Evolutionary conservation across 2,797 vertebrate species (phyloP).

Genomic region (Craterocephalus amniculus): DNA sequence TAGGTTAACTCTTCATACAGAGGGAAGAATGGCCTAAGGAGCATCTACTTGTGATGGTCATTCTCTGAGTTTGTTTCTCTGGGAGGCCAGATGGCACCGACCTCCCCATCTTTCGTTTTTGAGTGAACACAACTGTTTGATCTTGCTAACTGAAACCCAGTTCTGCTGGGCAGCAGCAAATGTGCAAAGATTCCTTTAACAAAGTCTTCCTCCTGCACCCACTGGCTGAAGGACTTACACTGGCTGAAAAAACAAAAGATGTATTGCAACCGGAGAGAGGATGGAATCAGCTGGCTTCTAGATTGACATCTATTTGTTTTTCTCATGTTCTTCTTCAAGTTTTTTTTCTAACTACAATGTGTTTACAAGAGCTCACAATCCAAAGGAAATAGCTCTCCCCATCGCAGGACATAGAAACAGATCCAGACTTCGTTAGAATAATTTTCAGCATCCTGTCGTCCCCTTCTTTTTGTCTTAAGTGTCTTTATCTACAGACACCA

Average conservation of each 20-base stretch:
- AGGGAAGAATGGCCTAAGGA: constrained; percentile 32
- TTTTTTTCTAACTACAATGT: constrained; percentile 2
- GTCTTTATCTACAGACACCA: constrained; percentile 72
- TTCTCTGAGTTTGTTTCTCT: constrained; percentile 34
- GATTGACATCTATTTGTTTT: constrained; percentile 17
- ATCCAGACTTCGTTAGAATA: constrained; percentile 45
- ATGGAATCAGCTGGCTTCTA: constrained; percentile 6
- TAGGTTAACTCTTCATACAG: constrained; percentile 19
- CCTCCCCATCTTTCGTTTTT: constrained; percentile 47
- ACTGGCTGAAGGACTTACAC: constrained; percentile 20
- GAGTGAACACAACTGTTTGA: constrained; percentile 66
- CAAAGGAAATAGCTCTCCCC: constrained; percentile 28
- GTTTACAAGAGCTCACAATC: constrained; percentile 32
- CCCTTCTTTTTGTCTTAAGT: constrained; percentile 49
- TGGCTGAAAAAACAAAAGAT: not conserved
- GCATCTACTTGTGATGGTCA: constrained; percentile 21
- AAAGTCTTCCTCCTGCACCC: constrained; percentile 29
- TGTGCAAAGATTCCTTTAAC: constrained; percentile 58
- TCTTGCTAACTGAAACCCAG: constrained; percentile 43
- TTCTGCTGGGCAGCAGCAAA: constrained; percentile 28
- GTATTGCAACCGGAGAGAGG: constrained; percentile 2
- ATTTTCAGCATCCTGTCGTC: constrained; percentile 40
- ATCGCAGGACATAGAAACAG: constrained; percentile 50
- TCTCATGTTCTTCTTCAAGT: not conserved
- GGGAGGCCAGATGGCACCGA: constrained; percentile 60